A percentile compares a stretch with the other conserved stretches of the same genome.
These are phyloP conservation scores for Sebastolobus altivelis DNA, from an alignment of 2,797 vertebrate species.

Conservation along the genomic window DNA sequence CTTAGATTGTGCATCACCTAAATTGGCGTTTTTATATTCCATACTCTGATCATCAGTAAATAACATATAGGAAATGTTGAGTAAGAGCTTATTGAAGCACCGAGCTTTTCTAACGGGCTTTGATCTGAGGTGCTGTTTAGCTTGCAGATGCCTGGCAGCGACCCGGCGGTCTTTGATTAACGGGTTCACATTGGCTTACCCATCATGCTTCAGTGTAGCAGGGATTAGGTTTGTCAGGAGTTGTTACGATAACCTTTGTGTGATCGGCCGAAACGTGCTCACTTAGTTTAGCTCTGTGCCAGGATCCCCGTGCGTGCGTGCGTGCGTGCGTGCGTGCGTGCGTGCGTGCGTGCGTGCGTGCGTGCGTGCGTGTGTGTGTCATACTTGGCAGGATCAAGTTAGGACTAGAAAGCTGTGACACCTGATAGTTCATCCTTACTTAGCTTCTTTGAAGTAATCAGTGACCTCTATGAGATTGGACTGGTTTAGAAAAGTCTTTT, in stretches of 20 bases:
- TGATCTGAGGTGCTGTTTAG: slow-evolving; percentile 39
- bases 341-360: background rate
- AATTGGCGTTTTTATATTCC: slow-evolving; percentile 11
- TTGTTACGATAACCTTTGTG: slow-evolving; percentile 70
- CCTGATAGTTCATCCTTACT: slow-evolving; percentile 32
- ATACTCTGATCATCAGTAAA: slow-evolving; percentile 21
- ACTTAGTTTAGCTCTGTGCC: slow-evolving; percentile 4
- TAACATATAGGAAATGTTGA: slow-evolving; percentile 37
- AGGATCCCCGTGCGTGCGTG: background rate
- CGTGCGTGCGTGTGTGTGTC: background rate
- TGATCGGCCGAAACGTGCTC: slow-evolving; percentile 58
- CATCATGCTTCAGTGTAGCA: slow-evolving; percentile 70
- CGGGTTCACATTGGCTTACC: slow-evolving; percentile 68
- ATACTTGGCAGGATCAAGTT: slow-evolving; percentile 18
- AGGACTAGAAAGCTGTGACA: slow-evolving; percentile 17
- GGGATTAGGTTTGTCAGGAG: slow-evolving; percentile 80
- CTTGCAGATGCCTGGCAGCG: slow-evolving; percentile 47
- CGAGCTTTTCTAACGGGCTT: slow-evolving; percentile 43
- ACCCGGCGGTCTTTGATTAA: slow-evolving; percentile 76
- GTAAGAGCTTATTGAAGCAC: slow-evolving; percentile 35
- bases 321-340: background rate
- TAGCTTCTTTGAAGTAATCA: slow-evolving; percentile 26
- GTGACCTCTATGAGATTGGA: slow-evolving; percentile 12
- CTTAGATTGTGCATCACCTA: slow-evolving; percentile 3
- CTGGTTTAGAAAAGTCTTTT: slow-evolving; percentile 5